Base-by-base conservation (phyloP, 2,797 vertebrate genomes). In the Yasuhikotakia modesta region DNA sequence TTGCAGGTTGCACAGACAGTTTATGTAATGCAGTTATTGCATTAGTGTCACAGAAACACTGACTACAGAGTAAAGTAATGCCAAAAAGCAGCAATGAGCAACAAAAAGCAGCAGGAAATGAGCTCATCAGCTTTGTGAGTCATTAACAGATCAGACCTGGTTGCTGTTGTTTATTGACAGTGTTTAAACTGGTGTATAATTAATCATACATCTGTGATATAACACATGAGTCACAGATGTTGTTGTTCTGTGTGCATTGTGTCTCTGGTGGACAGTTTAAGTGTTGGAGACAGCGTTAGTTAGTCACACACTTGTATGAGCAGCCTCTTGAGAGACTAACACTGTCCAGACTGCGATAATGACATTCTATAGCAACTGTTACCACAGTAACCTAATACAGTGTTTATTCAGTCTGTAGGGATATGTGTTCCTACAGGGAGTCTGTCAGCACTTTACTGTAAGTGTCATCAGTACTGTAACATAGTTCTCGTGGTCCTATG, bases 341-440 rank as follows among this genome's bases (percentile, higher is more conserved):
- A 61, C 66, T 79, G 52, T 61, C 67, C 81, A 79, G 67, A 43
- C 46, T 65, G 46, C 76, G 46, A 79, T 71, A 69, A 27, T 70
- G 58, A 58, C 19, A 45, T 39, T 68, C 22, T 65, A n/a, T n/a
- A 71, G 71, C 76, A 79, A 79, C 73, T 48, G 68, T 79, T 79
- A 53, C 67, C 55, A 0, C 19, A 64, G 76, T 35, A 73, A 79
- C 70, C 24, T 24, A 22, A 32, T 60, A 68, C 70, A 79, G 24
- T 60, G 70, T 79, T 24, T 68, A 73, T 79, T 48, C 3, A 2
- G 45, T 71, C 63, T 68, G 16, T 53, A 53, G 58, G 30, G 57
- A 53, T 10, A 24, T 32, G 58, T 61, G 46, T 63, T 70, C 45
- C 17, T 61, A 21, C 32, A 22, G 39, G 27, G 52, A 43, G 55